Base-by-base conservation (phyloP, 2,113 vertebrate species). In the Hippocampus abdominalis region DNA sequence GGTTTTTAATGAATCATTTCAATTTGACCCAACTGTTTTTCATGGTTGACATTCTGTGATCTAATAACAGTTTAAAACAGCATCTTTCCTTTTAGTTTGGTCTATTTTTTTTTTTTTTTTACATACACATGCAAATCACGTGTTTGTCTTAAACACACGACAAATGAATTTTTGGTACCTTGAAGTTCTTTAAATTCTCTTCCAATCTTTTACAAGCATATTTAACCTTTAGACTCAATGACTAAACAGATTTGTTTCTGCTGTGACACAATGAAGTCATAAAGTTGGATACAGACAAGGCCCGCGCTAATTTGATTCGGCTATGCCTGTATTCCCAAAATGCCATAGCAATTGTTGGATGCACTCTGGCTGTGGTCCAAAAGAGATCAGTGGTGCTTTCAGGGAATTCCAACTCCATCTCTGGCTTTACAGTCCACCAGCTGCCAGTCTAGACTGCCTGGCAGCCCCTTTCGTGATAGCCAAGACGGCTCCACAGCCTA, bases 371-470 rank as follows among this genome's bases (percentile, higher is more conserved):
- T 40, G 51, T 66, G 23, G 79, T 85, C 84, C 84, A 84, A 76
- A 29, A 71, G 63, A 79, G 84, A 84, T 81, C 82, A 82, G 68
- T 29, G 67, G 46, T 53, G 77, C 54, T 70, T 77, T 75, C 76
- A 66, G 65, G 73, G 74, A 83, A 80, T 70, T 76, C 71, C 64
- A 72, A 81, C 67, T 80, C 81, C 77, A 81, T 81, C 74, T 72
- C 70, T 71, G 71, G 71, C 70, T 69, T 79, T 46, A 48, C 13
- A 71, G 80, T 56, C 70, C 75, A 64, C 73, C 83, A 78, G 72
- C 71, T 74, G 77, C 70, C 70, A 65, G 84, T 86, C 87, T 86
- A 80, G 81, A 78, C 85, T 69, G 71, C 2, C 48, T 74, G 84
- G 77, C 80, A 81, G 77, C 70, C 69, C 63, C 36, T 44, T 64